Percentiles rank a stretch among this genome's conserved stretches.
Conservation (phyloP, 2,797 vertebrate genomes). For the Bucorvus abyssinicus region DNA sequence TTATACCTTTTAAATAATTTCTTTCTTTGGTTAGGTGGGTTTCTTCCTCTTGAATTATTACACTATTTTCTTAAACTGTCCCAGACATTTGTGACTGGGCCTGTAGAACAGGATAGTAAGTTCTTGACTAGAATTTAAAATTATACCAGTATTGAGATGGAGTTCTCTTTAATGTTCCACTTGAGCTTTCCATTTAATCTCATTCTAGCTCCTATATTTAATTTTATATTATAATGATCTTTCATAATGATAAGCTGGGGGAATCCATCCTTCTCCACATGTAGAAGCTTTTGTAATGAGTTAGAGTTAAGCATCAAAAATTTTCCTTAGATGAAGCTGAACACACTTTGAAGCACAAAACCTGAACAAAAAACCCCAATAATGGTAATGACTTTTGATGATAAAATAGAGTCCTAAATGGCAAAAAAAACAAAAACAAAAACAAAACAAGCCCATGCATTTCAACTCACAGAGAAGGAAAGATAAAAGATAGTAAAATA, state of each 20-base stretch:
- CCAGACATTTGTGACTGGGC: not conserved
- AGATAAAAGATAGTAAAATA: not conserved
- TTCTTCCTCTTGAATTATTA: not conserved
- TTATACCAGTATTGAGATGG: not conserved
- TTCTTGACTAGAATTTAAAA: not conserved
- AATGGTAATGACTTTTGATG: not conserved
- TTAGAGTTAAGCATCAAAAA: not conserved
- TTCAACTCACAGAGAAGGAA: not conserved
- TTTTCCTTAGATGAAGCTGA: not conserved
- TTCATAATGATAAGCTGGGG: not conserved
- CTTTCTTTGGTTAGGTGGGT: not conserved
- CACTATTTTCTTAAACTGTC: not conserved
- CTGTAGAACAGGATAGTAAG: not conserved
- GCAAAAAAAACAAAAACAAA: no score
- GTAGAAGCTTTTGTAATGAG: not conserved
- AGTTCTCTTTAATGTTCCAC: not conserved
- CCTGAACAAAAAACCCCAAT: not conserved
- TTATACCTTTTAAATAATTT: not conserved
- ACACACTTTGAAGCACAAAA: not conserved
- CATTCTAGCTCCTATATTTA: not conserved
- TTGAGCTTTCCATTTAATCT: conserved; percentile 16
- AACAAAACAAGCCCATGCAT: not conserved
- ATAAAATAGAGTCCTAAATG: not conserved
- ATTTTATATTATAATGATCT: conserved; percentile 4
- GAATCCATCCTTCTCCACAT: not conserved